These are phyloP conservation scores for Drosophila mimica DNA, from an alignment of 2,888 invertebrate genomes.

Conservation along the genomic window DNA sequence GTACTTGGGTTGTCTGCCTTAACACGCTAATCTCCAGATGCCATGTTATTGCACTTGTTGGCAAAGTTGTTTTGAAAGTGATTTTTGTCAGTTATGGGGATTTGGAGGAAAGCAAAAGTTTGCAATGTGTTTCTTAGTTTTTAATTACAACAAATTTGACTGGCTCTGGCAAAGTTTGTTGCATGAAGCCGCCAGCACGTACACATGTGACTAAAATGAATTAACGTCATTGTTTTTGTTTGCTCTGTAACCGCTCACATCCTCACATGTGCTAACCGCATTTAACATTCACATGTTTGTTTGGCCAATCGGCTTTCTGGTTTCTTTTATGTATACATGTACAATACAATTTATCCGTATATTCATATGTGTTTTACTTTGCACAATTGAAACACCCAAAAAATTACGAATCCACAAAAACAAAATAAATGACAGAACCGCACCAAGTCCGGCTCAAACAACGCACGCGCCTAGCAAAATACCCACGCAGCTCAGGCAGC, in stretches of 20 bases:
- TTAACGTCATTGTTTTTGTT: slow-evolving; percentile 72
- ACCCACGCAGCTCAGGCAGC: slow-evolving; percentile 60
- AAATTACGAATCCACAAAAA: slow-evolving; percentile 46
- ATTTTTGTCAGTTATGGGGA: slow-evolving; percentile 61
- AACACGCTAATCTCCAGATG: slow-evolving; percentile 80
- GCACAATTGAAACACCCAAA: slow-evolving; percentile 68
- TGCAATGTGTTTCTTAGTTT: slow-evolving; percentile 72
- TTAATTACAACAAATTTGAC: slow-evolving; percentile 80
- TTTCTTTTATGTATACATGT: slow-evolving; percentile 20
- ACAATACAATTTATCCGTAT: slow-evolving; percentile 32
- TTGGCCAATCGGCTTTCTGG: slow-evolving; percentile 32
- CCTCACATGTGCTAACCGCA: slow-evolving; percentile 72
- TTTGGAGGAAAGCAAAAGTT: slow-evolving; percentile 48
- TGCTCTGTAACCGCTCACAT: slow-evolving; percentile 64
- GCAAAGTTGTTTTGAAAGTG: slow-evolving; percentile 77
- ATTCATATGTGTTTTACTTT: slow-evolving; percentile 71
- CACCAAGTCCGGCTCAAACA: slow-evolving; percentile 64
- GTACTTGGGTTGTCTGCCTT: slow-evolving; percentile 53
- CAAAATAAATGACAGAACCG: slow-evolving; percentile 66
- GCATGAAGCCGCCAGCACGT: slow-evolving; percentile 43
- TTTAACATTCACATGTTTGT: slow-evolving; percentile 51
- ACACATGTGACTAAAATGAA: slow-evolving; percentile 59
- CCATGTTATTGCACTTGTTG: slow-evolving; percentile 81
- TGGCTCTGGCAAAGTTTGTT: slow-evolving; percentile 68
- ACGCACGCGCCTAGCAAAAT: slow-evolving; percentile 71